Evolutionary conservation across 2,113 vertebrate genomes (phyloP).

Genomic region (Corythoichthys intestinalis): DNA sequence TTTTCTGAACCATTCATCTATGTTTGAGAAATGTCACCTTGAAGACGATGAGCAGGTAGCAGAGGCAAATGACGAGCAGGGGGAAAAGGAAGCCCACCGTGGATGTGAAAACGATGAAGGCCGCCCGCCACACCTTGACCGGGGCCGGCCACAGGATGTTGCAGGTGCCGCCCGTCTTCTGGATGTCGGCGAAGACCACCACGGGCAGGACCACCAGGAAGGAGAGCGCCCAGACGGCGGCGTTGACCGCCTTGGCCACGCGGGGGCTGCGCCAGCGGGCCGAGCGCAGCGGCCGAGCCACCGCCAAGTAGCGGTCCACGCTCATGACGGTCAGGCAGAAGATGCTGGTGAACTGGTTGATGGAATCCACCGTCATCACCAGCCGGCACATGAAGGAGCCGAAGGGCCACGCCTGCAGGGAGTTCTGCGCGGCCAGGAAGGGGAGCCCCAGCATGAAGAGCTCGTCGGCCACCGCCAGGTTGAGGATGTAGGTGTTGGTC

Average conservation of each 20-base stretch:
- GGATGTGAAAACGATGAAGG: constrained; percentile 88
- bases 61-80: constrained; percentile 89
- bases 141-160: constrained; percentile 93
- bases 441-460: constrained; percentile 92
- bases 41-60: constrained; percentile 89
- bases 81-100: constrained; percentile 90
- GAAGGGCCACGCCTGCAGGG: constrained; percentile 89
- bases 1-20: background rate
- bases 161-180: constrained; percentile 79
- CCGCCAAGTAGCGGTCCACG: constrained; percentile 89
- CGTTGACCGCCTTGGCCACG: constrained; percentile 84
- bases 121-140: constrained; percentile 77
- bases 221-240: constrained; percentile 83
- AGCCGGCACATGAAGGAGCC: constrained; percentile 86
- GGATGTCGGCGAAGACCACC: constrained; percentile 83
- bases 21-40: constrained; percentile 55
- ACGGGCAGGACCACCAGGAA: constrained; percentile 87
- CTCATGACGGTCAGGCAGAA: constrained; percentile 97
- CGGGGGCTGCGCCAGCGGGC: constrained; percentile 85
- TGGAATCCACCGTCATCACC: constrained; percentile 87
- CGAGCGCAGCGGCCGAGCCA: constrained; percentile 88
- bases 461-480: constrained; percentile 88
- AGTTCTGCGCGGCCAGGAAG: constrained; percentile 89
- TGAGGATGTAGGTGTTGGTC: constrained; percentile 96
- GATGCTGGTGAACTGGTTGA: constrained; percentile 96